A percentile compares a stretch with the other conserved stretches of the same genome.
Conservation (phyloP, 1,140 invertebrate genomes). For the Contarinia nasturtii region DNA sequence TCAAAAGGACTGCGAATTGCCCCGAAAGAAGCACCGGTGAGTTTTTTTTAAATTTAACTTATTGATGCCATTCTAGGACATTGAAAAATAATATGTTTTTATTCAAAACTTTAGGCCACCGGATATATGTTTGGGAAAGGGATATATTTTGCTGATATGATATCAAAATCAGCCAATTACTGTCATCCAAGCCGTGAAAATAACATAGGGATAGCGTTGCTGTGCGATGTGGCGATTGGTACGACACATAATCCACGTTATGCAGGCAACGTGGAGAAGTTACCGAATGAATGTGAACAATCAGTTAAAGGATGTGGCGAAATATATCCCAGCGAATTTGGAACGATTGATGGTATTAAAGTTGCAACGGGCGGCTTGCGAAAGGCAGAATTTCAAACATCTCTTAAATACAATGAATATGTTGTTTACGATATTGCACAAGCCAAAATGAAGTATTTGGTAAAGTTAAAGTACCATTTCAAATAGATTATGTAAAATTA, state of each 20-base stretch:
- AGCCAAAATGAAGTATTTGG: conserved; percentile 61
- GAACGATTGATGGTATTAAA: conserved; percentile 35
- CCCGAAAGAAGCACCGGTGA: background rate
- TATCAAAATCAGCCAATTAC: conserved; percentile 97
- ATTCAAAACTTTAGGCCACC: too few relatives aligned
- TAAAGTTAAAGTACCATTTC: conserved; percentile 60
- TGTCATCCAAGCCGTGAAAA: conserved; percentile 58
- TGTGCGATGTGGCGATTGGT: conserved; percentile 92
- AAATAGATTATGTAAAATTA: too few relatives aligned
- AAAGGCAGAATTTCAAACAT: conserved; percentile 22
- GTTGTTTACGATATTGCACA: conserved; percentile 85
- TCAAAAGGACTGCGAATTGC: background rate
- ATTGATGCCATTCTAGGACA: too few relatives aligned
- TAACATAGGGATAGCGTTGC: conserved; percentile 61
- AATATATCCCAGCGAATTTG: conserved; percentile 9
- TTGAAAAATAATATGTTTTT: too few relatives aligned
- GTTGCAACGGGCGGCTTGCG: conserved; percentile 40
- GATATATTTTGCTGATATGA: conserved; percentile 96
- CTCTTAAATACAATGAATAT: conserved; percentile 74
- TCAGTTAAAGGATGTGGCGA: background rate
- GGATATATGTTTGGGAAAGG: conserved; percentile 46
- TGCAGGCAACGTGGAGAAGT: too few relatives aligned
- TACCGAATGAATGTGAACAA: too few relatives aligned
- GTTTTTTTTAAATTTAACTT: too few relatives aligned
- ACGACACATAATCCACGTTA: conserved; percentile 51